Conservation (phyloP, 2,113 vertebrate species). For the Ptyas mucosa region DNA sequence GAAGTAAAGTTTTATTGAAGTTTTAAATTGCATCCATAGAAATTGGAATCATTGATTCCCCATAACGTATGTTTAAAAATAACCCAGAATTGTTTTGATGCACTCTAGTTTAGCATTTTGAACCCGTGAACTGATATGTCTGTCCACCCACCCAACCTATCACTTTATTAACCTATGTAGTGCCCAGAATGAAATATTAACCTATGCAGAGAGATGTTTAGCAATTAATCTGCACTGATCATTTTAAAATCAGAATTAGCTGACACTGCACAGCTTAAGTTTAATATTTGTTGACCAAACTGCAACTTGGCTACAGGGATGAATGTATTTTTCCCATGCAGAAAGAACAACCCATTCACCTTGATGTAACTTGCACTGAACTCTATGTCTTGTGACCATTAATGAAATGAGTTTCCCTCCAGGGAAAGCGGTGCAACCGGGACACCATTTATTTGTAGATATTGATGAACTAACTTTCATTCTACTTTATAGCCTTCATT, state of each 20-base stretch:
- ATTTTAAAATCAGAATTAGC: neutral
- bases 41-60: neutral
- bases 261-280: neutral
- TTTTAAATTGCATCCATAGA: neutral
- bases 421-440: neutral
- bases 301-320: neutral
- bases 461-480: constrained; percentile 26
- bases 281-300: neutral
- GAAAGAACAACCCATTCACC: neutral
- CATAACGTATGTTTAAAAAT: neutral
- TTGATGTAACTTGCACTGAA: neutral
- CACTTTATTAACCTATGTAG: neutral
- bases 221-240: neutral
- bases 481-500: neutral
- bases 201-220: neutral
- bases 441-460: neutral
- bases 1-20: neutral
- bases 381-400: neutral
- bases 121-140: neutral
- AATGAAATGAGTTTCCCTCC: constrained; percentile 18
- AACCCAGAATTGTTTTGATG: neutral
- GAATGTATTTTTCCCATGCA: neutral
- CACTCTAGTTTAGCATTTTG: neutral
- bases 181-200: neutral
- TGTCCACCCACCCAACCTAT: neutral